Percentiles rank a stretch among this genome's conserved stretches.
These are phyloP conservation scores for Pogonocherus hispidulus DNA, from an alignment of 2,888 invertebrate species.

Conservation along the genomic window DNA sequence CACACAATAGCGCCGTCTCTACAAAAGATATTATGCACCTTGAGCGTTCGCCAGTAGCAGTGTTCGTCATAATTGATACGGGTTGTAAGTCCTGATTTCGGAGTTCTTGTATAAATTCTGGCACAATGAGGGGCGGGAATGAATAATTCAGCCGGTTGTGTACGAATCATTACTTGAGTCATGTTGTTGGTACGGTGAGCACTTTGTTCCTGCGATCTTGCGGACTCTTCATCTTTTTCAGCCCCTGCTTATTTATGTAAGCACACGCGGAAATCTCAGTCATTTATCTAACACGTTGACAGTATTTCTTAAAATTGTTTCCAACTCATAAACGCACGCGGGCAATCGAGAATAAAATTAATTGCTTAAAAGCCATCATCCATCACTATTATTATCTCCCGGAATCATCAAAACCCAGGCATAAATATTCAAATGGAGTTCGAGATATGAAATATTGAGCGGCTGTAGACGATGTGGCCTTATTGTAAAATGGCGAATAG, in stretches of 20 bases:
- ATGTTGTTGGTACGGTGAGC: constrained; percentile 66
- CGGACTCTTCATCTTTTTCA: constrained; percentile 39
- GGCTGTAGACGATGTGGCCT: not conserved
- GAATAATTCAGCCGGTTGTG: constrained; percentile 67
- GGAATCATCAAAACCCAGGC: constrained; percentile 1
- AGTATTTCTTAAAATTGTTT: constrained; percentile 59
- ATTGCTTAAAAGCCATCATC: constrained; percentile 52
- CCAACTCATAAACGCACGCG: constrained; percentile 56
- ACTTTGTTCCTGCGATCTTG: constrained; percentile 62
- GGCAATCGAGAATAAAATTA: constrained; percentile 52
- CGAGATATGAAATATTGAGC: constrained; percentile 33
- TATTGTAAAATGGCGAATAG: constrained; percentile 25
- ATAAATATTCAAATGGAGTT: constrained; percentile 28
- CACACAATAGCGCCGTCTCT: constrained; percentile 47
- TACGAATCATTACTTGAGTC: constrained; percentile 69
- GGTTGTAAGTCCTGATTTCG: constrained; percentile 49
- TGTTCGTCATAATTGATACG: constrained; percentile 44
- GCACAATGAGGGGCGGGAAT: constrained; percentile 58
- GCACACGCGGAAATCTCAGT: constrained; percentile 62
- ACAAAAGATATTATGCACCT: constrained; percentile 48
- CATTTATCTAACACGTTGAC: constrained; percentile 62
- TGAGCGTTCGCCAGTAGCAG: constrained; percentile 42
- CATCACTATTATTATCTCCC: constrained; percentile 40
- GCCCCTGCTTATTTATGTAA: constrained; percentile 64
- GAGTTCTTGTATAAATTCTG: constrained; percentile 52